phyloP scores from a whole-genome alignment of 2,113 vertebrate genomes.

The Eclectus roratus region DNA sequence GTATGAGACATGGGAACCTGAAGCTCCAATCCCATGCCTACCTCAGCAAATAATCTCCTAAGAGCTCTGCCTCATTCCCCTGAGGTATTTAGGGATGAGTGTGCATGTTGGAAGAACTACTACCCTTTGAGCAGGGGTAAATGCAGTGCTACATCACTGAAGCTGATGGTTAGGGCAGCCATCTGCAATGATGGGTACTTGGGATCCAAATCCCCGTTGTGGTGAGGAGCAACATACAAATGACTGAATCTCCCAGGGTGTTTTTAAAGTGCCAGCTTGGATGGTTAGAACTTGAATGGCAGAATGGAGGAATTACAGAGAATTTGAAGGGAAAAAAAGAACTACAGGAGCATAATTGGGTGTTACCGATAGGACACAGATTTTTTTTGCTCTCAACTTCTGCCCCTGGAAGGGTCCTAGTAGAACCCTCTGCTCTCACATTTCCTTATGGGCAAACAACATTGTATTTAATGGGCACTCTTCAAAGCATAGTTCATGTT shows the following conservation, averaged over 20 bases:
- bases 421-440: not conserved
- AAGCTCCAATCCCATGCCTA: not conserved
- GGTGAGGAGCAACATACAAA: not conserved
- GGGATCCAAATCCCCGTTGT: not conserved
- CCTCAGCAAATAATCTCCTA: not conserved
- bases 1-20: not conserved
- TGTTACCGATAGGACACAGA: not conserved
- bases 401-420: not conserved
- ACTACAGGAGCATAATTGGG: not conserved
- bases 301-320: not conserved
- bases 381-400: not conserved
- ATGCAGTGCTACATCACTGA: rapidly evolving
- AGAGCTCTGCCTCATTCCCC: not conserved
- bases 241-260: not conserved
- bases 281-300: not conserved
- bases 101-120: not conserved
- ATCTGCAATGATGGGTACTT: not conserved
- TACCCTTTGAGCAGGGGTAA: not conserved
- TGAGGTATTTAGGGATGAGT: not conserved
- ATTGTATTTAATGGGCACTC: not conserved
- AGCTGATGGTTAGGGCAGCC: no score
- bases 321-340: not conserved
- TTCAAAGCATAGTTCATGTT: not conserved
- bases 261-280: not conserved
- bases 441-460: not conserved